phyloP scores from a whole-genome alignment of 2,113 vertebrate genomes.

The Triplophysa rosa region DNA sequence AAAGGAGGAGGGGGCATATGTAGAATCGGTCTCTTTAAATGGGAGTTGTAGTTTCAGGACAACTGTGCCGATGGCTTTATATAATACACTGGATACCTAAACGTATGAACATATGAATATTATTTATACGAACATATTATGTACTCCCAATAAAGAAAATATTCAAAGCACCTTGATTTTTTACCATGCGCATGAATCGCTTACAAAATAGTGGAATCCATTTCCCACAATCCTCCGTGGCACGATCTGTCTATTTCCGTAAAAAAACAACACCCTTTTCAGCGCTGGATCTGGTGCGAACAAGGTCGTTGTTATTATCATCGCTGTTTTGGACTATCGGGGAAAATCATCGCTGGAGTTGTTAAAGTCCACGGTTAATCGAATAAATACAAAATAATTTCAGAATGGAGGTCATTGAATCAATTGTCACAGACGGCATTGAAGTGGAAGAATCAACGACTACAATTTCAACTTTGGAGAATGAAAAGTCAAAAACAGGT shows the following conservation, averaged over 20 bases:
- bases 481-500: conserved; percentile 72
- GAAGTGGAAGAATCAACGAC: conserved; percentile 65
- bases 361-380: conserved; percentile 70
- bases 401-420: conserved; percentile 68
- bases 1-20: conserved; percentile 53
- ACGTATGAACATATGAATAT: background rate
- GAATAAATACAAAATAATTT: conserved; percentile 1
- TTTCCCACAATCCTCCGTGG: conserved; percentile 42
- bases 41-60: conserved; percentile 68
- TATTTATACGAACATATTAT: background rate
- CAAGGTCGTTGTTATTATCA: conserved; percentile 66
- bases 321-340: conserved; percentile 57
- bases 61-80: background rate
- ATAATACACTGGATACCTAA: background rate
- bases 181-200: too few species aligned
- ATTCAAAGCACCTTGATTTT: rapidly evolving
- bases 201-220: background rate
- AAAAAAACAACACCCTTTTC: background rate
- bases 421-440: conserved; percentile 64
- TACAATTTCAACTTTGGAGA: conserved; percentile 54
- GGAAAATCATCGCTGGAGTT: conserved; percentile 67
- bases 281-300: background rate
- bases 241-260: background rate
- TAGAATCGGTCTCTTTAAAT: conserved; percentile 44
- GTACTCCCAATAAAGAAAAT: background rate